Percentiles rank a stretch among this genome's conserved stretches.
These are phyloP conservation scores for Mythimna lalbum DNA, from an alignment of 2,888 invertebrate species.

Conservation along the genomic window DNA sequence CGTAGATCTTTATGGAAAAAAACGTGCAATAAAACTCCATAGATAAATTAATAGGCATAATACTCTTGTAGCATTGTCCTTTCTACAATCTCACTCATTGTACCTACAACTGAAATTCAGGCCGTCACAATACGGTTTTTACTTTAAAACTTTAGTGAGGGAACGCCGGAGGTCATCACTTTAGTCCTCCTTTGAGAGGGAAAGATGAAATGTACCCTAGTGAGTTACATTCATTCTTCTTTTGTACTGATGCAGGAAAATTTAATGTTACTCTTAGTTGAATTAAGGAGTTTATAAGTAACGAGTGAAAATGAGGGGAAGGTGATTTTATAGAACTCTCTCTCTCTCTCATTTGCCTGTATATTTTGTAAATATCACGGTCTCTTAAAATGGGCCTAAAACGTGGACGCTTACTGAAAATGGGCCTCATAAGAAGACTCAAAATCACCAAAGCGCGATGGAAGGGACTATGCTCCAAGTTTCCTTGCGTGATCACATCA, in stretches of 20 bases:
- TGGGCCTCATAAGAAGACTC: too few species aligned
- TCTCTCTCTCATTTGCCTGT: not conserved
- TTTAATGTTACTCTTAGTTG: constrained; percentile 22
- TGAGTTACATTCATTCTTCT: constrained; percentile 15
- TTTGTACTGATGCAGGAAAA: constrained; percentile 10
- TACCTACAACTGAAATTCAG: constrained; percentile 14
- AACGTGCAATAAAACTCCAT: too few species aligned
- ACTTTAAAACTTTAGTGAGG: constrained; percentile 31
- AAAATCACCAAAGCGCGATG: too few species aligned
- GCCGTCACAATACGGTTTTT: constrained; percentile 9
- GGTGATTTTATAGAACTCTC: not conserved
- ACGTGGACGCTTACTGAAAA: too few species aligned
- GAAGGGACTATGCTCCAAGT: too few species aligned
- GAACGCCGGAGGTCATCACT: constrained; percentile 21
- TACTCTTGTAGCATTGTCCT: not conserved
- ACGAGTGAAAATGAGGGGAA: not conserved
- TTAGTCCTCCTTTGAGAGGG: constrained; percentile 16
- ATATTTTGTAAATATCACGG: not conserved
- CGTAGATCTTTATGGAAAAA: too few species aligned
- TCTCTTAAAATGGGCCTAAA: too few species aligned
- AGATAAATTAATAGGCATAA: constrained; percentile 19
- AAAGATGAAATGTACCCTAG: constrained; percentile 27
- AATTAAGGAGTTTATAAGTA: not conserved
- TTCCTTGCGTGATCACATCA: too few species aligned
- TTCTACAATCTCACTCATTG: constrained; percentile 2